Conservation (phyloP, 2,113 vertebrate species). For the Toxostoma redivivum region DNA sequence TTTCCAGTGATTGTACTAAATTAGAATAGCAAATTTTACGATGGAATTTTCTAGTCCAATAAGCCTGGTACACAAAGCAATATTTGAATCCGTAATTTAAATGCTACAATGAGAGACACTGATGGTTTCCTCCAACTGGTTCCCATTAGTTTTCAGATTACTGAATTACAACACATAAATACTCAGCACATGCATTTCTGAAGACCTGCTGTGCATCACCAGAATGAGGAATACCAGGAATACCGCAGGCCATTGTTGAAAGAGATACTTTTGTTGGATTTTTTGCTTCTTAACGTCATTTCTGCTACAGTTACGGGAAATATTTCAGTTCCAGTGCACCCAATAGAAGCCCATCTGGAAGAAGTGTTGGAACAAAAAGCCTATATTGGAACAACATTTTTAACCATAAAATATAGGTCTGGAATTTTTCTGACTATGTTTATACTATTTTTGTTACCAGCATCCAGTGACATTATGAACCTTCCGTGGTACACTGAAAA, state of each 20-base stretch:
- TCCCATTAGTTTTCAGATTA: constrained; percentile 32
- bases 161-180: constrained; percentile 45
- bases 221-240: not conserved
- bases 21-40: not conserved
- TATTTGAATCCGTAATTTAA: not conserved
- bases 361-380: constrained; percentile 17
- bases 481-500: not conserved
- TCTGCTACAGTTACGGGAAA: constrained; percentile 1
- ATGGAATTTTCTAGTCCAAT: constrained; percentile 7
- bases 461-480: not conserved
- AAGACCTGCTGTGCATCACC: constrained; percentile 16
- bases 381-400: not conserved
- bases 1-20: not conserved
- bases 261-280: not conserved
- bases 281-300: constrained; percentile 16
- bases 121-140: constrained; percentile 35
- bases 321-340: not conserved
- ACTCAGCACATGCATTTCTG: constrained; percentile 12
- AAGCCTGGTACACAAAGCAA: not conserved
- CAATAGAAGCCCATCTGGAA: not conserved
- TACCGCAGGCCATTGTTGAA: constrained; percentile 23
- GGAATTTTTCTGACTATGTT: not conserved
- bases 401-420: not conserved
- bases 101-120: not conserved
- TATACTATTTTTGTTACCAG: not conserved